Base-by-base conservation (phyloP, 2,888 invertebrate genomes). In the Epinotia ramella region DNA sequence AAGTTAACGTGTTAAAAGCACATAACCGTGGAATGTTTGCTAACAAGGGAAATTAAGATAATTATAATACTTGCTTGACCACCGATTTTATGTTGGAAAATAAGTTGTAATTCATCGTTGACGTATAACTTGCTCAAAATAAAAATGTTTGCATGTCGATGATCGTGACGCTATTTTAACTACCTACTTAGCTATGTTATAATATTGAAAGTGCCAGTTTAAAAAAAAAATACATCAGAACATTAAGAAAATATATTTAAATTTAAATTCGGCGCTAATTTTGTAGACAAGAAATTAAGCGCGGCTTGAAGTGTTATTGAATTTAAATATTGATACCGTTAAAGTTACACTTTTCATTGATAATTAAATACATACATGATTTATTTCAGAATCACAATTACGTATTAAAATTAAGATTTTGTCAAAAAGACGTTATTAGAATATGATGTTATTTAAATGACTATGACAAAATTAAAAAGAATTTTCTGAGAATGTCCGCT, bases 1-100 rank as follows among this genome's bases (percentile, higher is more conserved):
- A 67, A 67, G 77, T 85, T 81, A 69, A 80, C 80, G 79, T 82
- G 79, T 80, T 80, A 78, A 79, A 71, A 78, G 81, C 81, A 78
- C 78, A 82, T 78, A 79, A 79, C 77, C 79, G 76, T 73, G 74
- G 75, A 77, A 73, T 70, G 73, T 79, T 76, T 77, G 79, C 75
- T 75, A 79, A 80, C 78, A 79, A 76, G 77, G 70, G 70, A 75
- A 75, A 75, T 67, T 78, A 73, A 64, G 71, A 73, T 74, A 77
- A 78, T 80, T 79, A 64, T 77, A 76, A 75, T 62, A 64, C 67
- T 71, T 67, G 76, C 76, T 70, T 66, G 62, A 67, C 66, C 62
- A 67, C 24, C 56, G 33, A 62, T 71, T 76, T 76, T 57, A 67
- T 63, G 67, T 67, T 28, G 66, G 62, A 49, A 67, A 72, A 63